These are phyloP conservation scores for Diplodus sargus DNA, from an alignment of 2,797 vertebrate genomes.

Conservation along the genomic window DNA sequence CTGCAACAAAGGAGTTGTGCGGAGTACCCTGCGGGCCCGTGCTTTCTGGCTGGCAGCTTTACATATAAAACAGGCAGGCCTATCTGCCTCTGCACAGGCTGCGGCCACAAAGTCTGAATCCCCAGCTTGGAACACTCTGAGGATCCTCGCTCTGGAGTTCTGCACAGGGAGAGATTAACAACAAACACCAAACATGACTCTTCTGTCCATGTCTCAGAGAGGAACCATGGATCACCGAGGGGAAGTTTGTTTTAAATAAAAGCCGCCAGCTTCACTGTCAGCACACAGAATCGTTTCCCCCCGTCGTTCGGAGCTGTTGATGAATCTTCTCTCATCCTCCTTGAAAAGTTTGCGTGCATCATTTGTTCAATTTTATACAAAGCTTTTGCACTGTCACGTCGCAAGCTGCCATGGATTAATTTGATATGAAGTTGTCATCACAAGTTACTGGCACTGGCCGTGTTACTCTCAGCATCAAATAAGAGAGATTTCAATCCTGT, in stretches of 20 bases:
- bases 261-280: conserved; percentile 17
- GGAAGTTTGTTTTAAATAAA: conserved; percentile 51
- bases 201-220: conserved; percentile 46
- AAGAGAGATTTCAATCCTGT: conserved; percentile 5
- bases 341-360: neutral
- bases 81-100: conserved; percentile 83
- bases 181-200: conserved; percentile 74
- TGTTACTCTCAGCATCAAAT: neutral
- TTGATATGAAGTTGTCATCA: neutral
- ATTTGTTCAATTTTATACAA: conserved; percentile 1
- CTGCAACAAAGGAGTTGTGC: conserved; percentile 77
- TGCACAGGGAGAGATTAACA: conserved; percentile 80
- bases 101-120: conserved; percentile 78
- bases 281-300: neutral
- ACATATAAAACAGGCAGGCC: conserved; percentile 84
- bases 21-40: conserved; percentile 74
- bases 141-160: conserved; percentile 74
- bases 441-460: neutral
- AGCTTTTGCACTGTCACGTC: neutral
- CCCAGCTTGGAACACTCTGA: conserved; percentile 76
- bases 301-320: neutral
- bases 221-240: conserved; percentile 35
- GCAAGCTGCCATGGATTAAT: neutral
- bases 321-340: neutral
- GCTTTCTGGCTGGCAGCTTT: conserved; percentile 81